Percentiles rank a stretch among this genome's conserved stretches.
These are phyloP conservation scores for Aporophyla lueneburgensis DNA, from an alignment of 2,888 invertebrate species.

Conservation along the genomic window DNA sequence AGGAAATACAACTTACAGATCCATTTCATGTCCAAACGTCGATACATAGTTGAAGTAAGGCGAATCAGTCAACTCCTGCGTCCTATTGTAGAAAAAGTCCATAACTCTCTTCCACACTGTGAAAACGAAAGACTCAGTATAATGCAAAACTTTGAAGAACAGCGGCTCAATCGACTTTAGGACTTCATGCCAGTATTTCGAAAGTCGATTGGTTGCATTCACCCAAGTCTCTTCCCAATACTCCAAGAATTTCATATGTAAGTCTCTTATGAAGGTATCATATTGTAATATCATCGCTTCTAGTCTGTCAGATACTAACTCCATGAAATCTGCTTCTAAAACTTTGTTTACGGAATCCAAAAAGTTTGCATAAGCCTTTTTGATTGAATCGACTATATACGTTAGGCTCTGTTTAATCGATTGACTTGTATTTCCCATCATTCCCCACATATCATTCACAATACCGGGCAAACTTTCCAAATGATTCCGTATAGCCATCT, in stretches of 20 bases:
- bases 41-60: conserved; percentile 95
- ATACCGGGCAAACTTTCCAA: conserved; percentile 95
- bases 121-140: conserved; percentile 94
- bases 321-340: conserved; percentile 94
- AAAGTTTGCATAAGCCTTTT: conserved; percentile 93
- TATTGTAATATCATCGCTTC: conserved; percentile 94
- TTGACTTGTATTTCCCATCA: conserved; percentile 96
- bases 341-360: conserved; percentile 93
- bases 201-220: conserved; percentile 92
- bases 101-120: conserved; percentile 93
- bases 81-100: conserved; percentile 95
- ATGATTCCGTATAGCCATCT: conserved; percentile 94
- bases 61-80: conserved; percentile 94
- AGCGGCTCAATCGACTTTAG: conserved; percentile 94
- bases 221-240: conserved; percentile 95
- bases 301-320: conserved; percentile 93
- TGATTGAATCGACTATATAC: conserved; percentile 94
- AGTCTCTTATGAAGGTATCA: conserved; percentile 94
- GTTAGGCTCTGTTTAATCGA: conserved; percentile 94
- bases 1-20: conserved; percentile 84
- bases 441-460: conserved; percentile 95
- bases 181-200: conserved; percentile 94
- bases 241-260: conserved; percentile 92
- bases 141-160: conserved; percentile 94
- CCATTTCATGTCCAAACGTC: conserved; percentile 95